Percentiles rank a stretch among this genome's conserved stretches.
Evolutionary conservation across 1,140 invertebrate species (phyloP).

Genomic region (Cherax destructor): DNA sequence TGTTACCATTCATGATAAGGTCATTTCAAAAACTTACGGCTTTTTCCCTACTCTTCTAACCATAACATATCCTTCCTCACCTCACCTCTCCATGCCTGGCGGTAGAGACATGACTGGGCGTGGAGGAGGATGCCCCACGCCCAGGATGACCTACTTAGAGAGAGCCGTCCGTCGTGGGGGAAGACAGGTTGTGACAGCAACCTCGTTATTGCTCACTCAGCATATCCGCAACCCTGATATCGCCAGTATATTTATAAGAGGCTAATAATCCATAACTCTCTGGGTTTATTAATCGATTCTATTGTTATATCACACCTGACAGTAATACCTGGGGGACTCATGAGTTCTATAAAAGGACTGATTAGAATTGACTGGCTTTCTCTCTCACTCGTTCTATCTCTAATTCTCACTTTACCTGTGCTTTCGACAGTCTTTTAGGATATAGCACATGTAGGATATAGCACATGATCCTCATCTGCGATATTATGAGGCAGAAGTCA

Average conservation of each 20-base stretch:
- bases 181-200: not conserved
- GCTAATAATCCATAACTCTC: not conserved
- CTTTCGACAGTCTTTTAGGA: not conserved
- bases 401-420: not conserved
- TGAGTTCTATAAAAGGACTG: not conserved
- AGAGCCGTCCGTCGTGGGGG: not conserved
- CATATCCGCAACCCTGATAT: not conserved
- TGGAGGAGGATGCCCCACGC: constrained; percentile 9
- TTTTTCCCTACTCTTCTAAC: too few relatives aligned
- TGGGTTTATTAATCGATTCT: not conserved
- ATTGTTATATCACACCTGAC: not conserved
- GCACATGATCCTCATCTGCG: too few relatives aligned
- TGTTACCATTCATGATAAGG: too few relatives aligned
- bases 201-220: not conserved
- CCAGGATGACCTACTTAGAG: constrained; percentile 25
- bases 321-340: not conserved
- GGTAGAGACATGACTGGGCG: not conserved
- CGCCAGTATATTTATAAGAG: not conserved
- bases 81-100: not conserved
- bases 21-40: too few relatives aligned
- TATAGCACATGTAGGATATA: too few relatives aligned
- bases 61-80: too few relatives aligned
- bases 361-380: not conserved
- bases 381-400: not conserved
- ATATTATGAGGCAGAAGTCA: not conserved